These are phyloP conservation scores for Sipha maydis DNA, from an alignment of 2,888 invertebrate genomes.

Conservation along the genomic window DNA sequence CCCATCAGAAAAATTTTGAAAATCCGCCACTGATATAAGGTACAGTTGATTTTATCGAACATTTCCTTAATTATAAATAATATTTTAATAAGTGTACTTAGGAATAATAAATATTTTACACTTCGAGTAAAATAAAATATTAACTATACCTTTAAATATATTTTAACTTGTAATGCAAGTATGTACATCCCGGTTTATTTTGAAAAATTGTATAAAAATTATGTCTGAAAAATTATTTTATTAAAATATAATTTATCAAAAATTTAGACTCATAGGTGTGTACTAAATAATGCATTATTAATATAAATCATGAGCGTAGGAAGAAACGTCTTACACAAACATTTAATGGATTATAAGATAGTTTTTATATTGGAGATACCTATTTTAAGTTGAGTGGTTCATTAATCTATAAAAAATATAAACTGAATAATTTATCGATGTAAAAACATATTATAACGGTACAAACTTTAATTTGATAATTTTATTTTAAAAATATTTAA, in stretches of 20 bases:
- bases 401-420: too few relatives aligned
- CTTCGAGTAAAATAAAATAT: background rate
- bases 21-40: too few relatives aligned
- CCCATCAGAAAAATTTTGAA: too few relatives aligned
- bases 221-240: background rate
- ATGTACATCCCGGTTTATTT: background rate
- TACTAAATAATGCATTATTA: slow-evolving; percentile 9
- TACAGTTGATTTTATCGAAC: background rate
- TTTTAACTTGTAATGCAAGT: background rate
- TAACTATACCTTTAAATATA: background rate
- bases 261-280: slow-evolving; percentile 9
- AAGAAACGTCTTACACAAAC: slow-evolving; percentile 9
- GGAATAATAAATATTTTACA: background rate
- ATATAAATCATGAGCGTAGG: slow-evolving; percentile 4
- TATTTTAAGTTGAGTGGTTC: too few relatives aligned
- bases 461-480: too few relatives aligned
- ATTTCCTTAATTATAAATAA: background rate
- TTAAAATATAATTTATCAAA: slow-evolving; percentile 7
- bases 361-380: background rate
- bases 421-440: too few relatives aligned
- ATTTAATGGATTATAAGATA: background rate
- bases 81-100: background rate
- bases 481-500: too few relatives aligned
- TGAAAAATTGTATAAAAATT: background rate
- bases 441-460: background rate